Percentiles rank a stretch among this genome's conserved stretches.
Conservation (phyloP, 35 echinoderm and acorn worm species). For the Anneissia japonica region DNA sequence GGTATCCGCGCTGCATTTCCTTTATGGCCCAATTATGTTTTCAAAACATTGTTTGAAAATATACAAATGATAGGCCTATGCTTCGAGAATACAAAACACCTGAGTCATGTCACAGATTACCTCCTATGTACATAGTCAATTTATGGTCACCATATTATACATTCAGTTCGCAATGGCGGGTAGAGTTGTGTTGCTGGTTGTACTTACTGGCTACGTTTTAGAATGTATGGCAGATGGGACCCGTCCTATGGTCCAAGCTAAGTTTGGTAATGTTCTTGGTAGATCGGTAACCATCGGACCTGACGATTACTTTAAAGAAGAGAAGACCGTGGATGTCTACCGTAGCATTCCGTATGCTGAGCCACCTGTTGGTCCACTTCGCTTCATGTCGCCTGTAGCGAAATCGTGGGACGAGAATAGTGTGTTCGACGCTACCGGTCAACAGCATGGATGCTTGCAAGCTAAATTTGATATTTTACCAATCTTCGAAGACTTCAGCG, state of each 20-base stretch:
- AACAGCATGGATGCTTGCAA: background rate
- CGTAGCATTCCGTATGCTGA: constrained; percentile 50
- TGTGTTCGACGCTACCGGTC: background rate
- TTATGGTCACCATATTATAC: too few relatives aligned
- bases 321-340: constrained; percentile 15
- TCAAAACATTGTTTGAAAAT: too few relatives aligned
- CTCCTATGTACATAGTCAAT: too few relatives aligned
- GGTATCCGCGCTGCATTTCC: too few relatives aligned
- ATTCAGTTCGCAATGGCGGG: background rate
- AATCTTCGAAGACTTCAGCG: constrained; percentile 9
- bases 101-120: too few relatives aligned
- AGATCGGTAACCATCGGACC: background rate
- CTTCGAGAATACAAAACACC: too few relatives aligned
- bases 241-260: background rate
- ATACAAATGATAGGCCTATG: too few relatives aligned
- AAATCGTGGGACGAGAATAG: constrained; percentile 11
- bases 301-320: background rate
- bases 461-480: background rate
- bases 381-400: constrained; percentile 35
- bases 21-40: too few relatives aligned
- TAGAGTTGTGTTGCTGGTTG: background rate
- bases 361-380: constrained; percentile 38
- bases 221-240: background rate
- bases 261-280: background rate
- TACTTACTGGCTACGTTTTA: background rate